These are phyloP conservation scores for Eurystomus gularis DNA, from an alignment of 2,113 vertebrate genomes.

Conservation along the genomic window DNA sequence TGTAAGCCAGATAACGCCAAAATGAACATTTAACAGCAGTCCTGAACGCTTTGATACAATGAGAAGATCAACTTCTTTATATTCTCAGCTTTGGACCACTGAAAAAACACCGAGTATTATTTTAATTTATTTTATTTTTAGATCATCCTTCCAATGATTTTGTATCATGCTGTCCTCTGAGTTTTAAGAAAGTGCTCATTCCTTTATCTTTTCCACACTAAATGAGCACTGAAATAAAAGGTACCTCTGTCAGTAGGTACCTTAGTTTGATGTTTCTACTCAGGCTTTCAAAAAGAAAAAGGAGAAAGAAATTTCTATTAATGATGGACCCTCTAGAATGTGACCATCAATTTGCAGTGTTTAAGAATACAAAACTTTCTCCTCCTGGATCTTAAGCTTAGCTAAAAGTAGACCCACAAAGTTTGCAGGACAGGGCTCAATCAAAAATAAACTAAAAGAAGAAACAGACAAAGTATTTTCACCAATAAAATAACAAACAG, in stretches of 20 bases:
- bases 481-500: neutral
- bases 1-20: too few relatives aligned
- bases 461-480: neutral
- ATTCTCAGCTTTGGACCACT: neutral
- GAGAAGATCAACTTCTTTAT: too few relatives aligned
- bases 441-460: neutral
- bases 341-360: neutral
- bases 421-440: neutral
- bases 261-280: neutral
- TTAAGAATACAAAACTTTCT: neutral
- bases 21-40: accelerated
- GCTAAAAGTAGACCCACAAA: neutral
- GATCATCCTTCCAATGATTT: neutral
- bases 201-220: neutral
- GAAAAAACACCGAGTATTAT: neutral
- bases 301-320: neutral
- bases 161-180: neutral
- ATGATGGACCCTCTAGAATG: neutral
- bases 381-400: neutral
- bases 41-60: too few relatives aligned
- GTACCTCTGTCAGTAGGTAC: neutral
- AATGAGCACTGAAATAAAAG: neutral
- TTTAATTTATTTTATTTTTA: neutral
- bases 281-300: neutral
- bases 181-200: neutral